phyloP scores from a whole-genome alignment of 2,888 invertebrate genomes.

The Drosophila neonasuta region DNA sequence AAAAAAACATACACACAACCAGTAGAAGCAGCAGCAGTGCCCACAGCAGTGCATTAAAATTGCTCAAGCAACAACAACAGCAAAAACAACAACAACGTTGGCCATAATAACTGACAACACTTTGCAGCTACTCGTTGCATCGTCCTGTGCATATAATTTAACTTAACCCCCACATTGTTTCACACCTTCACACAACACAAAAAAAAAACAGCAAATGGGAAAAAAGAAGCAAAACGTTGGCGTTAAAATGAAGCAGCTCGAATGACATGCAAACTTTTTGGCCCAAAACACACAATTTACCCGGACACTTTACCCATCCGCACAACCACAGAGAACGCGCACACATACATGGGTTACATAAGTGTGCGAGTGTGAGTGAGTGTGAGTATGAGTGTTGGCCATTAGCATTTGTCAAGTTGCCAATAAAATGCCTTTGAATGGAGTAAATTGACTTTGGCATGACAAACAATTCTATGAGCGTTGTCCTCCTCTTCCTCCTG shows the following conservation, averaged over 20 bases:
- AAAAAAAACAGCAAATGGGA: background rate
- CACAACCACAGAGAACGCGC: constrained; percentile 7
- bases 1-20: constrained; percentile 22
- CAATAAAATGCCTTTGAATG: constrained; percentile 73
- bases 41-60: constrained; percentile 60
- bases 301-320: constrained; percentile 11
- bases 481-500: constrained; percentile 4
- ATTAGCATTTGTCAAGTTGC: constrained; percentile 72
- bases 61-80: constrained; percentile 20
- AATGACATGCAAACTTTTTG: constrained; percentile 76
- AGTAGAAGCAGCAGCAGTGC: constrained; percentile 1
- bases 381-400: constrained; percentile 42
- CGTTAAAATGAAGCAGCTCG: constrained; percentile 63
- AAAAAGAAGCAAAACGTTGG: constrained; percentile 12
- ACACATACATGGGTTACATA: constrained; percentile 21
- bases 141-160: constrained; percentile 56
- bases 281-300: constrained; percentile 39
- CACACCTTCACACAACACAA: constrained; percentile 54
- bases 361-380: constrained; percentile 2
- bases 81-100: constrained; percentile 25
- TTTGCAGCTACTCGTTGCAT: constrained; percentile 45
- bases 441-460: constrained; percentile 76
- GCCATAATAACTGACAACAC: constrained; percentile 36
- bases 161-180: constrained; percentile 54
- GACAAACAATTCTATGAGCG: constrained; percentile 68